These are phyloP conservation scores for Anguilla japonica DNA, from an alignment of 2,113 vertebrate species.

Conservation along the genomic window DNA sequence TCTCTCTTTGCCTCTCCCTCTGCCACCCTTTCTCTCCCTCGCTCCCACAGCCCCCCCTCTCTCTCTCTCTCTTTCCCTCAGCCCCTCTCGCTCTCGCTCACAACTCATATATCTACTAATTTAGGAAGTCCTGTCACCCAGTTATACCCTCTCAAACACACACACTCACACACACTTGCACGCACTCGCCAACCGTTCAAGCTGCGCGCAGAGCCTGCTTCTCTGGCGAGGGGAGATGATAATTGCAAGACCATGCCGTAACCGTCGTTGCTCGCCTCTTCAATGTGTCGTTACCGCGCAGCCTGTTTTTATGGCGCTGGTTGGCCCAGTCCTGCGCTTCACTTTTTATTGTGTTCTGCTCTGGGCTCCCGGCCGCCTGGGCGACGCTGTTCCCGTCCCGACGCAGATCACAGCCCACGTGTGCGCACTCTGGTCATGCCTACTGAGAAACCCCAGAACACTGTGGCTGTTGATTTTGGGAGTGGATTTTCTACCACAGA, in stretches of 20 bases:
- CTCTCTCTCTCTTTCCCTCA: conserved; percentile 37
- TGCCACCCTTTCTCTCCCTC: conserved; percentile 25
- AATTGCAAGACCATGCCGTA: conserved; percentile 13
- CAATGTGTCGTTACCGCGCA: background rate
- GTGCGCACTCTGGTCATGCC: background rate
- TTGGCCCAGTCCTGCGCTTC: conserved; percentile 16
- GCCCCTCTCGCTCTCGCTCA: background rate
- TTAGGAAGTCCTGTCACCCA: conserved; percentile 39
- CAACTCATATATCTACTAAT: conserved; percentile 6
- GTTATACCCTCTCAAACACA: conserved; percentile 10
- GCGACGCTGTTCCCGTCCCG: conserved; percentile 23
- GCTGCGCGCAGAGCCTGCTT: background rate
- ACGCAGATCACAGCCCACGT: conserved; percentile 12
- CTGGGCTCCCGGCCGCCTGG: background rate
- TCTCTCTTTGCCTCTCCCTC: conserved; percentile 42
- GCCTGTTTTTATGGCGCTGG: conserved; percentile 24
- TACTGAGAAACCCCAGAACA: conserved; percentile 29
- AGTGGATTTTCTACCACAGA: conserved; percentile 31
- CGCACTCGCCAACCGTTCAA: background rate
- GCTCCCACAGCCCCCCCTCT: conserved; percentile 38
- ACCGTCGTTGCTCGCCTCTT: background rate
- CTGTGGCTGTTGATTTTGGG: conserved; percentile 32
- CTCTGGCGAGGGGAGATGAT: background rate
- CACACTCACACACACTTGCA: conserved; percentile 26
- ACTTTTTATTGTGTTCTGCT: conserved; percentile 23